Evolutionary conservation across 2,113 vertebrate genomes (phyloP).

Genomic region (Perccottus glenii): DNA sequence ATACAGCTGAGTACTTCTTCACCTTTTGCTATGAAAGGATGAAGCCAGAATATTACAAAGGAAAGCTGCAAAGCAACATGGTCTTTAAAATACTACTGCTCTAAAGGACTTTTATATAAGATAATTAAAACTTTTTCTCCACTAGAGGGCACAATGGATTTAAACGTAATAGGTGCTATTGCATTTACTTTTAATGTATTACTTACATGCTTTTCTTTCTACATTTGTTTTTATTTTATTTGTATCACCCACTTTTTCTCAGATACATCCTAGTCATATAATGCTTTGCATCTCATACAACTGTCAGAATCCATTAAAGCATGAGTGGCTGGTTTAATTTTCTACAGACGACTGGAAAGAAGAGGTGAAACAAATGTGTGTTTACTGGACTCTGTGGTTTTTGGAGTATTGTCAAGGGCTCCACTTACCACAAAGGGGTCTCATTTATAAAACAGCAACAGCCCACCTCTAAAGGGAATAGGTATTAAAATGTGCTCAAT

Average conservation of each 20-base stretch:
- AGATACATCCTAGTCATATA: conserved; percentile 21
- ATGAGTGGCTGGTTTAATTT: conserved; percentile 25
- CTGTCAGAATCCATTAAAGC: conserved; percentile 29
- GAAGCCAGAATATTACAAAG: too few species aligned
- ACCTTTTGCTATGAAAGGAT: too few species aligned
- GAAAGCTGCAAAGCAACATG: too few species aligned
- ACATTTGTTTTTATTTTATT: conserved; percentile 20
- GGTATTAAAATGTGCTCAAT: background rate
- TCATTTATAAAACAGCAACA: too few species aligned
- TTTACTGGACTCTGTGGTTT: background rate
- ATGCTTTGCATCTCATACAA: conserved; percentile 22
- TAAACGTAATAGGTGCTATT: conserved; percentile 7
- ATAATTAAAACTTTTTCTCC: background rate
- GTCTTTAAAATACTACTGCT: too few species aligned
- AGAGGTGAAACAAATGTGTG: conserved; percentile 5
- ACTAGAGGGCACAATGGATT: conserved; percentile 57
- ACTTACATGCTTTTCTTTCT: background rate
- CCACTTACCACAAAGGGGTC: too few species aligned
- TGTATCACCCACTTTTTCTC: conserved; percentile 21
- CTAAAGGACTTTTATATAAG: too few species aligned
- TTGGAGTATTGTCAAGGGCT: too few species aligned
- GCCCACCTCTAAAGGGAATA: conserved; percentile 1
- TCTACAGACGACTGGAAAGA: conserved; percentile 8
- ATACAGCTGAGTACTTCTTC: too few species aligned
- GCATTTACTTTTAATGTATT: background rate